Base-by-base conservation (phyloP, 2,888 invertebrate genomes). In the Enchytraeus crypticus region DNA sequence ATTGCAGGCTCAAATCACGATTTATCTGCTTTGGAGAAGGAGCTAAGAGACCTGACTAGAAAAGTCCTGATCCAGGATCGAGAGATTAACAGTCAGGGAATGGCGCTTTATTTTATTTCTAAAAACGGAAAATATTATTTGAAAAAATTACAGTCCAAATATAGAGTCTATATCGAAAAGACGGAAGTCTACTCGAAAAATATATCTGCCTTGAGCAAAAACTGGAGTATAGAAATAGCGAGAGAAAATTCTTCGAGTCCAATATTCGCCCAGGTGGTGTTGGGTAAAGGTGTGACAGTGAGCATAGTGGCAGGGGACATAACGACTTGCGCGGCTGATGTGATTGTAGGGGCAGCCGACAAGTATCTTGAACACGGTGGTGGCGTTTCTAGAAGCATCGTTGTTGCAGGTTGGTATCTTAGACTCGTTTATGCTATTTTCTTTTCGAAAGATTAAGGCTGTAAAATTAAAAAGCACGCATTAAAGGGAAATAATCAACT, bases 261-360 rank as follows among this genome's bases (percentile, higher is more conserved):
- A n/a, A 27, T 55, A 8, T 43, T 38, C 23, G 43, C 23, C 34
- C 23, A 38, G 43, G 23, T 27, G 1, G 34, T n/a, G 3, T 38
- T 55, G 3, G 27, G 32, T 0, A 53, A 45, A 1, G 38, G 21
- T 11, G 33, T 59, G 34, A n/a, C 26, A 21, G 34, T 59, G 11
- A 49, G 53, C 26, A 30, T 59, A 0, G 53, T 59, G 26, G 27
- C 29, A 11, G 59, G 59, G 1, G 59, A 59, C 21, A 59, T 59
- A 5, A 59, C 59, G n/a, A 27, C 5, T n/a, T 51, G 29, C 27
- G n/a, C 23, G 11, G 51, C 51, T 11, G 59, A 59, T 18, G 59
- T 45, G 8, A 51, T 59, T 21, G 59, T 59, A 18, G 53, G 38
- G 23, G 49, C 49, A n/a, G 49, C 53, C 32, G 53, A 59, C 29